These are phyloP conservation scores for Hylaea fasciaria DNA, from an alignment of 2,888 invertebrate species.

Conservation along the genomic window DNA sequence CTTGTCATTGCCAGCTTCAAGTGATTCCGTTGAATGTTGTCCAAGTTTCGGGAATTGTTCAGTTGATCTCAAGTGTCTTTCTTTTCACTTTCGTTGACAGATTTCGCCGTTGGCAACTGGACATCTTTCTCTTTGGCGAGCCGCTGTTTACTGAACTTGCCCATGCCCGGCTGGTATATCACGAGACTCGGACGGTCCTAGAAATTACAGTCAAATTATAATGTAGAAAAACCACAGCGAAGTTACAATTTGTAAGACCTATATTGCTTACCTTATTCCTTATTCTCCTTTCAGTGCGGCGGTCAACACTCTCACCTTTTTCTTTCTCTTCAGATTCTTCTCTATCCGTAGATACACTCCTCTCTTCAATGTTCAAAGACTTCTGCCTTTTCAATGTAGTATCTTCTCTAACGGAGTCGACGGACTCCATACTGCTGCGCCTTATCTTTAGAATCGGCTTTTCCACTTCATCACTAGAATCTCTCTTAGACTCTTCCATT, in stretches of 20 bases:
- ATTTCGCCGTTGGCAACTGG: slow-evolving; percentile 57
- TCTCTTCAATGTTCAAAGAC: slow-evolving; percentile 79
- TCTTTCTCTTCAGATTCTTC: slow-evolving; percentile 83
- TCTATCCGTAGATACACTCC: slow-evolving; percentile 82
- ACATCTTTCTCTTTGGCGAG: slow-evolving; percentile 80
- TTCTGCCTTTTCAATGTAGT: slow-evolving; percentile 79
- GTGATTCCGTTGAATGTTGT: slow-evolving; percentile 81
- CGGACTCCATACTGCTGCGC: slow-evolving; percentile 74
- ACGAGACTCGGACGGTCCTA: slow-evolving; percentile 95
- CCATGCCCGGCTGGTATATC: slow-evolving; percentile 95
- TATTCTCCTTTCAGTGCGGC: slow-evolving; percentile 86
- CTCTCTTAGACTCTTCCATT: slow-evolving; percentile 61
- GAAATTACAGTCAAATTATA: slow-evolving; percentile 30
- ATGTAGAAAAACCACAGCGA: not conserved
- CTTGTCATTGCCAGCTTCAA: slow-evolving; percentile 75
- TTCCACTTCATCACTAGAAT: slow-evolving; percentile 70
- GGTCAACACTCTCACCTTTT: slow-evolving; percentile 76
- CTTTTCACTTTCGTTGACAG: slow-evolving; percentile 78
- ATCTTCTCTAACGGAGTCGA: slow-evolving; percentile 67
- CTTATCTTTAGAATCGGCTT: slow-evolving; percentile 59
- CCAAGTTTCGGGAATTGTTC: slow-evolving; percentile 70
- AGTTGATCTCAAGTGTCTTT: slow-evolving; percentile 78
- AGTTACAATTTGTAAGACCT: too few relatives aligned
- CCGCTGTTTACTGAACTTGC: slow-evolving; percentile 89
- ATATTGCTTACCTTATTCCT: slow-evolving; percentile 86